Conservation (phyloP, 2,888 invertebrate genomes). For the Stenichneumon culpator region DNA sequence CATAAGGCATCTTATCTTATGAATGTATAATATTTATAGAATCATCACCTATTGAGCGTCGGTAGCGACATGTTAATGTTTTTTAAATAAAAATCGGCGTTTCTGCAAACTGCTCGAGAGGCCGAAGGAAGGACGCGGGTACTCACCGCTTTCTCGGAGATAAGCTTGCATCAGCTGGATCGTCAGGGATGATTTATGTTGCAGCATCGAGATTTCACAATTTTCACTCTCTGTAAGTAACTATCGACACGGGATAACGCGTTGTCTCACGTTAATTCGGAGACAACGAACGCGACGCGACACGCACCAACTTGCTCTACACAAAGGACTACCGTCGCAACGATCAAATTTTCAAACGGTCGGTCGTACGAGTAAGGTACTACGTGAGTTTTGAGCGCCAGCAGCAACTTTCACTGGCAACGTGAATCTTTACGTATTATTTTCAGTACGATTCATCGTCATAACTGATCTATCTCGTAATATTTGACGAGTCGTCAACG, state of each 20-base stretch:
- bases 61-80: neutral
- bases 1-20: neutral
- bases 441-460: no score
- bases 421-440: neutral
- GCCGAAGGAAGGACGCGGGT: neutral
- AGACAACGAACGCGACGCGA: neutral
- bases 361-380: no score
- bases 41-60: neutral
- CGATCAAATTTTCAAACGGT: no score
- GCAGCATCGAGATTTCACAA: neutral
- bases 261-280: neutral
- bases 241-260: neutral
- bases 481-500: neutral
- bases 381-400: no score
- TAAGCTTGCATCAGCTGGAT: neutral
- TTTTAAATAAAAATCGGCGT: neutral
- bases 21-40: neutral
- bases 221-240: neutral
- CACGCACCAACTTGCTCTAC: neutral
- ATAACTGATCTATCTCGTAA: no score
- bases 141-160: neutral
- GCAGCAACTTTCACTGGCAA: no score
- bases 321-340: no score
- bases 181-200: neutral
- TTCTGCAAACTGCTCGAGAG: constrained; percentile 5